phyloP scores from a whole-genome alignment of 2,113 vertebrate genomes.

The Sceloporus undulatus region DNA sequence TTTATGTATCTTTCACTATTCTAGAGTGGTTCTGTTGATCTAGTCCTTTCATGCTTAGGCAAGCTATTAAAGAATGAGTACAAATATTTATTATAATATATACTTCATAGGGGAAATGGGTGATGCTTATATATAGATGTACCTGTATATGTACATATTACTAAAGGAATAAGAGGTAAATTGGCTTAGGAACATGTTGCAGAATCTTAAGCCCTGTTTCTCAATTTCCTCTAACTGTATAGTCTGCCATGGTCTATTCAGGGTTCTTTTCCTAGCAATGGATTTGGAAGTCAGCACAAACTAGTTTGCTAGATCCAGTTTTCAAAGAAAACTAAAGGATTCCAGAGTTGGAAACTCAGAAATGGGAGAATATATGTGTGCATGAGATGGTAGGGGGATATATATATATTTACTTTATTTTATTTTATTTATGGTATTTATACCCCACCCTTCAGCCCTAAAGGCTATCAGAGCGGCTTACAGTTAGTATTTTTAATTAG shows the following conservation, averaged over 20 bases:
- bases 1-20: neutral
- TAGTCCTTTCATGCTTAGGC: neutral
- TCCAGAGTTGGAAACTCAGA: neutral
- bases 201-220: neutral
- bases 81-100: neutral
- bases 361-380: neutral
- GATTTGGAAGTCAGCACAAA: neutral
- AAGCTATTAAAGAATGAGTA: neutral
- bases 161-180: neutral
- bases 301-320: neutral
- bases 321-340: neutral
- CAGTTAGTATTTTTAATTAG: no score
- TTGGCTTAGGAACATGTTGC: neutral
- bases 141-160: neutral
- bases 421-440: no score
- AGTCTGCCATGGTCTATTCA: neutral
- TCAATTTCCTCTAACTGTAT: neutral
- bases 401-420: neutral
- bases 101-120: neutral
- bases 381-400: neutral
- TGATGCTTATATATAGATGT: neutral
- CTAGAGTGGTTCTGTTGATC: neutral
- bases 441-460: no score
- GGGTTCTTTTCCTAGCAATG: neutral
- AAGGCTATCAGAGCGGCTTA: no score